Percentiles rank a stretch among this genome's conserved stretches.
These are phyloP conservation scores for Molossus molossus DNA, from an alignment of 2,797 vertebrate species.

Conservation along the genomic window DNA sequence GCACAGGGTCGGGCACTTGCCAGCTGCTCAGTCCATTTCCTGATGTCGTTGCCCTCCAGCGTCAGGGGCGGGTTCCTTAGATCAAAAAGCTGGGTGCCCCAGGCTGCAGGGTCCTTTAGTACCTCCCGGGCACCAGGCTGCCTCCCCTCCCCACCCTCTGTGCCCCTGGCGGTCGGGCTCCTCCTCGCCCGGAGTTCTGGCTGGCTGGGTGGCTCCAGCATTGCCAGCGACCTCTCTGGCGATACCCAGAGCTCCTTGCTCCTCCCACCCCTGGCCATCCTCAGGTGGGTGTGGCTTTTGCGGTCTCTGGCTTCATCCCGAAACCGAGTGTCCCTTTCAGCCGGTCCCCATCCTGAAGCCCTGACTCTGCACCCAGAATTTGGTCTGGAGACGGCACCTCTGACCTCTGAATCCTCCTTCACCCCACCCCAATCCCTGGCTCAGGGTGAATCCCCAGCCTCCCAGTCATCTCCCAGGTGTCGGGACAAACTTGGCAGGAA, in stretches of 20 bases:
- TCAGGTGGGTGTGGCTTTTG: background rate
- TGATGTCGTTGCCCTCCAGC: background rate
- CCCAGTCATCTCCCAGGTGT: background rate
- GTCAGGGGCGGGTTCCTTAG: fast-evolving
- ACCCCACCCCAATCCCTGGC: background rate
- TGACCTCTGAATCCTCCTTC: background rate
- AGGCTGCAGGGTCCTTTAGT: background rate
- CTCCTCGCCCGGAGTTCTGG: background rate
- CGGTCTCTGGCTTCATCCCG: background rate
- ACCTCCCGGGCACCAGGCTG: fast-evolving
- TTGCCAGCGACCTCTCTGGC: background rate
- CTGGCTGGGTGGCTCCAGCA: fast-evolving
- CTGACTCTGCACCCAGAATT: background rate
- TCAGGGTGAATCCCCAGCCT: background rate
- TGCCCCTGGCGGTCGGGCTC: background rate
- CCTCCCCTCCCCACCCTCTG: background rate
- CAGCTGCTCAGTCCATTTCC: fast-evolving
- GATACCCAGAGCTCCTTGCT: background rate
- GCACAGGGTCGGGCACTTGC: fast-evolving
- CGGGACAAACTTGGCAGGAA: background rate
- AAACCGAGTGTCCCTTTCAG: background rate
- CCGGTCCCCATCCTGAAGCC: background rate
- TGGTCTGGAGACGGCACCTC: background rate
- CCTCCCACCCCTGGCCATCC: background rate
- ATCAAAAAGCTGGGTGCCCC: background rate